These are phyloP conservation scores for Oreochromis niloticus DNA, from an alignment of 2,113 vertebrate genomes.

Conservation along the genomic window DNA sequence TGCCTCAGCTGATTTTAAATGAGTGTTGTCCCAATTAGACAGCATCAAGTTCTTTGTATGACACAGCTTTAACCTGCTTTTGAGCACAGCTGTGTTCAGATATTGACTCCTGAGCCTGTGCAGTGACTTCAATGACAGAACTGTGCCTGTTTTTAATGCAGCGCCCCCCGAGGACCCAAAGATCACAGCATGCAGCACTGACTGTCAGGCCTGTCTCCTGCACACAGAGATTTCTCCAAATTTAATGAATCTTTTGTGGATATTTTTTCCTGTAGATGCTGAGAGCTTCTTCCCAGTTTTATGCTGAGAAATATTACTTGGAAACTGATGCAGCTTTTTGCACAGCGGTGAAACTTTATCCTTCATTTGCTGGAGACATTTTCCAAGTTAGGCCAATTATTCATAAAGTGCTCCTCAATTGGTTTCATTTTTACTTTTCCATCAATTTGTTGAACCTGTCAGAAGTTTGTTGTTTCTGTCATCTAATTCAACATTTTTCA, in stretches of 20 bases:
- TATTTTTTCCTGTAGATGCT: not conserved
- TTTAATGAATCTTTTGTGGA: not conserved
- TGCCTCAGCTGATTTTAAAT: not conserved
- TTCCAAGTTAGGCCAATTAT: not conserved
- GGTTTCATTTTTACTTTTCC: not conserved
- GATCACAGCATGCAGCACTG: not conserved
- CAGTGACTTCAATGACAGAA: too few relatives aligned
- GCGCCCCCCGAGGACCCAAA: not conserved
- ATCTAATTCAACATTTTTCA: not conserved
- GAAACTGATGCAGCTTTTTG: not conserved
- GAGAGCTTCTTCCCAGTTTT: not conserved
- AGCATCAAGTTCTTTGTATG: not conserved
- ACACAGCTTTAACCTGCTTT: too few relatives aligned
- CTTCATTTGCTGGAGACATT: not conserved
- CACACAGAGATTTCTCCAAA: not conserved
- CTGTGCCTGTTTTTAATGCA: not conserved
- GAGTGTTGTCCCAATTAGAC: not conserved
- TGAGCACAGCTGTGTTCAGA: too few relatives aligned
- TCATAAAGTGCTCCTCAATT: not conserved
- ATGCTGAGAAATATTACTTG: not conserved
- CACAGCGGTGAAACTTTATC: not conserved
- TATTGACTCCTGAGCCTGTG: too few relatives aligned
- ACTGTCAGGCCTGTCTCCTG: not conserved
- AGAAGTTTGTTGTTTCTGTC: not conserved
- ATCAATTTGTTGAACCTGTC: not conserved